Evolutionary conservation across 1,140 invertebrate species (phyloP), one percentile per base, ranked within the genome.

Genomic region (Ridgeia piscesae): DNA sequence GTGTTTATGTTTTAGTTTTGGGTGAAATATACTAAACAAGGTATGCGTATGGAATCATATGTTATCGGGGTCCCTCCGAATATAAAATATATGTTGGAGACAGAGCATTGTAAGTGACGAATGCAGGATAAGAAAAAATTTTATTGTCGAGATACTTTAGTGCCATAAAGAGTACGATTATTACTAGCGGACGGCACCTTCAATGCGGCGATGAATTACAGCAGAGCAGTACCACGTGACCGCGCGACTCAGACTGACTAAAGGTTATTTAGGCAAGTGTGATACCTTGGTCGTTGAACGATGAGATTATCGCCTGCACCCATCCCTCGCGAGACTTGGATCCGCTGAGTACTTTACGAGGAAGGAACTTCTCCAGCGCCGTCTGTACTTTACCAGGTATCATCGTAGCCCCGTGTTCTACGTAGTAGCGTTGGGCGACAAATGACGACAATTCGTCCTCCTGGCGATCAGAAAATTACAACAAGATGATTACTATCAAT

Each of bases 241-340:
- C 11, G 27, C 27, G 27, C 27, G 6, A 77, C 11, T 77, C 27
- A 77, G 11, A 6, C 58, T 21, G 27, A 21, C 6, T 27, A 0
- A 77, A 17, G 58, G 2, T 77, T 4, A 77, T 27, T 8, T 21
- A 92, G 8, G 27, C 27, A n/a, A 33, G 98, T 21, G 99, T 95
- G 35, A 34, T 88, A 27, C 90, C 93, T 35, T 92, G 89, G 14
- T 48, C 58, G 27, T 35, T 91, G 58, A 93, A 93, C 35, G 93
- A 27, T 9, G 89, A 48, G 33, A 92, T 34, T 48, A 92, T 92
- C 42, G 91, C 91, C 21, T 93, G 35, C 33, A 89, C 88, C 93
- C 93, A 93, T 33, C 91, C 92, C 33, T 93, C 91, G n/a, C 92
- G 92, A 35, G 89, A 50, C 14, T 48, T 91, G 92, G n/a, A 27